Conservation (phyloP, 2,888 invertebrate genomes). For the Agapetus fuscipes region DNA sequence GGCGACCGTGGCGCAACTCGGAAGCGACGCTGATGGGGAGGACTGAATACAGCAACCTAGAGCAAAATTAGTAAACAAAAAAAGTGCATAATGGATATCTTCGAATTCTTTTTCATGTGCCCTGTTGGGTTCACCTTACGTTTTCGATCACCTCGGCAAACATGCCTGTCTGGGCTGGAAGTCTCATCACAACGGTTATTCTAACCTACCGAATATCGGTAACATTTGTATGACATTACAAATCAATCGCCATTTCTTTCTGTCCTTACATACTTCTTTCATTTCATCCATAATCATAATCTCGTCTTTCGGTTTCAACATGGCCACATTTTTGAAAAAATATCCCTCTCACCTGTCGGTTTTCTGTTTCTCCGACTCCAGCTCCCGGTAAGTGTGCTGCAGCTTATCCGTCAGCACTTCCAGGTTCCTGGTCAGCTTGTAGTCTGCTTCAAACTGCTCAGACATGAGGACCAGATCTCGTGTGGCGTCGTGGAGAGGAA, state of each 20-base stretch:
- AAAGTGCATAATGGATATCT: constrained; percentile 22
- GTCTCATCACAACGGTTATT: no score
- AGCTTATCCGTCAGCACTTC: constrained; percentile 91
- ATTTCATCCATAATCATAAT: no score
- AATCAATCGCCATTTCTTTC: no score
- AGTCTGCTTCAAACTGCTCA: constrained; percentile 95
- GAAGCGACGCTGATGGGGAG: constrained; percentile 92
- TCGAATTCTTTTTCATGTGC: constrained; percentile 17
- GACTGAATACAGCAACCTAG: constrained; percentile 86
- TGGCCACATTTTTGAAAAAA: no score
- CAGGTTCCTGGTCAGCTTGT: constrained; percentile 86
- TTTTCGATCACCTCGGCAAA: no score
- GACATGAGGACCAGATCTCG: constrained; percentile 91
- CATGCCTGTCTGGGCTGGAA: no score
- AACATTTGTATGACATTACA: no score
- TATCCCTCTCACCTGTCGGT: constrained; percentile 86
- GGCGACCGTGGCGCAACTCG: constrained; percentile 83
- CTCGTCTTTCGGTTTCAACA: no score
- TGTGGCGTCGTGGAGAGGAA: constrained; percentile 92
- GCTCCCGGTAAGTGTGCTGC: constrained; percentile 86
- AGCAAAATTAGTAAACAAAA: constrained; percentile 23
- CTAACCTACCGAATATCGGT: no score
- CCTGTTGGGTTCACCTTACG: no score
- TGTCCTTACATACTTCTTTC: no score
- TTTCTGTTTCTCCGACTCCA: constrained; percentile 91